These are phyloP conservation scores for Probaryconus sp. DNA, from an alignment of 1,140 invertebrate genomes.

Conservation along the genomic window DNA sequence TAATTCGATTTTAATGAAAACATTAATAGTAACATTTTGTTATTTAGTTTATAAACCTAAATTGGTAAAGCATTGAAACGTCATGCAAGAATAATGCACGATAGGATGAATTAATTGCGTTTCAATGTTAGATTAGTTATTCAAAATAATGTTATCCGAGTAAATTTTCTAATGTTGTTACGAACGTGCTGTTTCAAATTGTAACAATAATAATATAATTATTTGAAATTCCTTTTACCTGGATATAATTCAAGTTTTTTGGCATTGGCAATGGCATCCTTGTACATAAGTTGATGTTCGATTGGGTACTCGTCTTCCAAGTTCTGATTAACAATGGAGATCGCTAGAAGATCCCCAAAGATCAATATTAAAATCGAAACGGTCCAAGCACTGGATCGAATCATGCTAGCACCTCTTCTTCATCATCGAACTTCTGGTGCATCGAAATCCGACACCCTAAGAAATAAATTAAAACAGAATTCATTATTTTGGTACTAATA, in stretches of 20 bases:
- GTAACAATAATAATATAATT: too few relatives aligned
- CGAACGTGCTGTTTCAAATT: too few relatives aligned
- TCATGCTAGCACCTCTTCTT: conserved; percentile 71
- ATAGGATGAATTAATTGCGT: conserved; percentile 49
- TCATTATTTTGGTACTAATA: too few relatives aligned
- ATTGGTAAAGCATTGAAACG: conserved; percentile 35
- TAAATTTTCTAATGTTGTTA: too few relatives aligned
- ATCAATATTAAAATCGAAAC: conserved; percentile 63
- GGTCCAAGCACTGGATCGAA: conserved; percentile 53
- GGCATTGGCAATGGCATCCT: conserved; percentile 70
- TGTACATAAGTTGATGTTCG: conserved; percentile 70
- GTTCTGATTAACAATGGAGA: conserved; percentile 71
- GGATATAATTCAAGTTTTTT: conserved; percentile 68
- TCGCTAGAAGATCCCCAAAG: conserved; percentile 63
- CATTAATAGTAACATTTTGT: conserved; percentile 26
- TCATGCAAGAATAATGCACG: conserved; percentile 18
- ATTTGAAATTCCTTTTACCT: too few relatives aligned
- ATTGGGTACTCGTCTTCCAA: conserved; percentile 68
- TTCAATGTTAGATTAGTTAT: conserved; percentile 51
- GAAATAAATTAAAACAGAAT: conserved; percentile 1
- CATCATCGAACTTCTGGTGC: conserved; percentile 59
- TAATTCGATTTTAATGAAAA: conserved; percentile 38
- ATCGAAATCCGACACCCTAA: conserved; percentile 38
- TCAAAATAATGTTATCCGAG: neutral
- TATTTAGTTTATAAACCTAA: conserved; percentile 31